Percentiles rank a stretch among this genome's conserved stretches.
Conservation (phyloP, 1,140 invertebrate species). For the Tetragonula clypearis region DNA sequence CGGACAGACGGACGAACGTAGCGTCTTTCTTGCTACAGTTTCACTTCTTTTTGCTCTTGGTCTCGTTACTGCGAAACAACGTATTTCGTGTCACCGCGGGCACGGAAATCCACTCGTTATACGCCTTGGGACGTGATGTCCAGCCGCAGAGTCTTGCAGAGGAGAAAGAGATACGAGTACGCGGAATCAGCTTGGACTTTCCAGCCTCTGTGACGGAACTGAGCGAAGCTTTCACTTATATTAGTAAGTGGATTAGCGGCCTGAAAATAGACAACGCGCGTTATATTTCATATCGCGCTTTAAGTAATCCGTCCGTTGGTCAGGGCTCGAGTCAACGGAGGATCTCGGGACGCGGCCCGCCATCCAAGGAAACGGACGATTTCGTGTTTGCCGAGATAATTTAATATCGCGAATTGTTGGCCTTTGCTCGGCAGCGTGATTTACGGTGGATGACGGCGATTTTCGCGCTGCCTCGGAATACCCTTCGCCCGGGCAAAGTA, state of each 20-base stretch:
- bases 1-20: constrained; percentile 28
- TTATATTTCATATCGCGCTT: constrained; percentile 17
- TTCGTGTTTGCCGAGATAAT: neutral
- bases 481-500: neutral
- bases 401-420: neutral
- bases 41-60: constrained; percentile 26
- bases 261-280: constrained; percentile 18
- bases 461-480: neutral
- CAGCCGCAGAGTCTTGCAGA: too few relatives aligned
- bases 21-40: constrained; percentile 38
- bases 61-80: constrained; percentile 41
- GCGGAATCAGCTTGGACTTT: neutral
- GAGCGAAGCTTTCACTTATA: neutral
- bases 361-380: neutral
- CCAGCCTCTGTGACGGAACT: constrained; percentile 5
- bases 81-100: constrained; percentile 28
- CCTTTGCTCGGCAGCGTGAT: neutral
- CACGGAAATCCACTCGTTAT: constrained; percentile 55
- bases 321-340: too few relatives aligned
- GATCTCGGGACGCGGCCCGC: too few relatives aligned
- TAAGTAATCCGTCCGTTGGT: neutral
- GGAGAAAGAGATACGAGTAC: constrained; percentile 18
- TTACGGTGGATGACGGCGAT: neutral
- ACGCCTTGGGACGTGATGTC: constrained; percentile 41
- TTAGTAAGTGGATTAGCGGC: constrained; percentile 10